Evolutionary conservation across 2,113 vertebrate species (phyloP), one percentile per base, ranked within the genome.

Genomic region (Grus americana): DNA sequence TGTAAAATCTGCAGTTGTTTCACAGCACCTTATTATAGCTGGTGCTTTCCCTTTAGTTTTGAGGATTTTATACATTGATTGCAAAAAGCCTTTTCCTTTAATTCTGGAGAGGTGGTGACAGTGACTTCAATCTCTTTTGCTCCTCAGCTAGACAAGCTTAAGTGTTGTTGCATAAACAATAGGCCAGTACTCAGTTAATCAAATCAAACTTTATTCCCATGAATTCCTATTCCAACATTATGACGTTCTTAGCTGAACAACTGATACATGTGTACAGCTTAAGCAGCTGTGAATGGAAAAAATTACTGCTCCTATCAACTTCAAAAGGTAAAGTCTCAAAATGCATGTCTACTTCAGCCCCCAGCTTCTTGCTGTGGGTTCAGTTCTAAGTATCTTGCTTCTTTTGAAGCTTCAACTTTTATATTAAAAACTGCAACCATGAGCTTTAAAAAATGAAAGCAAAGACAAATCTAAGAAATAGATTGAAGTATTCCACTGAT

Each of bases 361-460:
- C 29, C 30, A 85, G 66, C 71, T 92, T 71, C 21, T 55, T 86
- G 44, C 79, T 91, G 76, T 74, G 44, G 10, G 61, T 89, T 90
- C 65, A 68, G 23, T 74, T 71, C 86, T 72, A 78, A 82, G 90
- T 75, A 92, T 42, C 87, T 8, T 95, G 93, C 96, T 96, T 95
- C 94, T 88, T 71, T 62, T 72, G 91, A 96, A 95, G 94, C 95
- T 92, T 96, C 40, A 68, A 76, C 29, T 85, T 87, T 15, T 30
- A 3, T 85, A 81, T 82, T 81, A 95, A 90, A 97, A 94, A 87
- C 49, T 61, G 23, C 34, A 79, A 46, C 89, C 40, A 16, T 76
- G 19, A 94, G 95, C 93, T 95, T 97, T 96, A 90, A 95, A 96
- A 93, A 97, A 96, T 91, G 91, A 96, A 97, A 97, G 93, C 91